phyloP scores from a whole-genome alignment of 2,113 vertebrate species.

The Myiozetetes cayanensis region DNA sequence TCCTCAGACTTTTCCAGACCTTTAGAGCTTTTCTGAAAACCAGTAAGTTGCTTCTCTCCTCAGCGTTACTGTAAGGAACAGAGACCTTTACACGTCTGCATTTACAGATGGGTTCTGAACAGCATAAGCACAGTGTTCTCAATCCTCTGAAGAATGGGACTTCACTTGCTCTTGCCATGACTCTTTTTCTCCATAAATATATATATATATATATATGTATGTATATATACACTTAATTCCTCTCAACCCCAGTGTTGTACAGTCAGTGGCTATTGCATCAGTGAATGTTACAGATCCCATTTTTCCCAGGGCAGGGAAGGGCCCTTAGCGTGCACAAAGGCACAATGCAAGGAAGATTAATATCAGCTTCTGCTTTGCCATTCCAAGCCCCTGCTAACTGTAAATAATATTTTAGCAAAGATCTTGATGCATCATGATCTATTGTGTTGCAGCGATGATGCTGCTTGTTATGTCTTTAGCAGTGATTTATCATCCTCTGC shows the following conservation, averaged over 20 bases:
- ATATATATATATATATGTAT: slow-evolving; percentile 40
- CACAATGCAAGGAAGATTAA: slow-evolving; percentile 66
- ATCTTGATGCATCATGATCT: slow-evolving; percentile 74
- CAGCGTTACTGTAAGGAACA: neutral
- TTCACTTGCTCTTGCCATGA: neutral
- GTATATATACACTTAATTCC: slow-evolving; percentile 40
- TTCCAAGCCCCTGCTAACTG: slow-evolving; percentile 67
- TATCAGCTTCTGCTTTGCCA: slow-evolving; percentile 63
- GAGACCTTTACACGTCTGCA: neutral
- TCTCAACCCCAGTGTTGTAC: slow-evolving; percentile 41
- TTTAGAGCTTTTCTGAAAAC: neutral
- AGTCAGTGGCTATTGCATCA: slow-evolving; percentile 58
- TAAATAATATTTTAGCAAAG: slow-evolving; percentile 75
- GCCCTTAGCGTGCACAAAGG: slow-evolving; percentile 15
- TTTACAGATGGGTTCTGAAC: slow-evolving; percentile 23
- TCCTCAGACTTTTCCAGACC: neutral
- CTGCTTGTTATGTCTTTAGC: slow-evolving; percentile 70
- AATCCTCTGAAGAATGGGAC: slow-evolving; percentile 37
- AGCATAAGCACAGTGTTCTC: slow-evolving; percentile 1
- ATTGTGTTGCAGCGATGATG: slow-evolving; percentile 68
- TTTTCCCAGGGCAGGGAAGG: slow-evolving; percentile 38
- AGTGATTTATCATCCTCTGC: slow-evolving; percentile 76
- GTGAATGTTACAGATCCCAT: slow-evolving; percentile 16
- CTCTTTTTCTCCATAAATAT: slow-evolving; percentile 38
- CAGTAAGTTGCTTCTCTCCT: neutral